phyloP scores from a whole-genome alignment of 2,888 invertebrate species.

The Cheilosia variabilis region DNA sequence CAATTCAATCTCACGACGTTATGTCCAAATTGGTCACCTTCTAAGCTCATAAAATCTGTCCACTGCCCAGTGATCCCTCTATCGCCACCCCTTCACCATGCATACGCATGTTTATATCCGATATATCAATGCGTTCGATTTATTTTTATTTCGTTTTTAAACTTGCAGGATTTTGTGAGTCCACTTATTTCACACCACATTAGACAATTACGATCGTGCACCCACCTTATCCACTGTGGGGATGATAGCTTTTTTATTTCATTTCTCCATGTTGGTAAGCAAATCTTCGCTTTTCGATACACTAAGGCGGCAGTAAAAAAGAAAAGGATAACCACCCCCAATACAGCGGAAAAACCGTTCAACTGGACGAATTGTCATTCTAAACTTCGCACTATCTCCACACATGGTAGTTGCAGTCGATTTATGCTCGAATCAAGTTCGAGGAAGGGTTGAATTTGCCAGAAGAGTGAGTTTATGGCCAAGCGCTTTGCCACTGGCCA shows the following conservation, averaged over 20 bases:
- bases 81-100: not conserved
- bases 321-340: constrained; percentile 18
- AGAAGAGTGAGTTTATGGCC: constrained; percentile 50
- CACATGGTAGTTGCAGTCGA: constrained; percentile 52
- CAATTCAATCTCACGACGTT: constrained; percentile 61
- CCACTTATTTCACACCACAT: constrained; percentile 74
- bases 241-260: constrained; percentile 32
- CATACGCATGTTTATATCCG: constrained; percentile 18
- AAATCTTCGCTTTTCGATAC: constrained; percentile 62
- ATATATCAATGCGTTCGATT: constrained; percentile 65
- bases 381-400: constrained; percentile 60
- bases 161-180: constrained; percentile 44
- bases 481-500: constrained; percentile 18
- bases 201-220: constrained; percentile 67
- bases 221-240: constrained; percentile 30
- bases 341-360: constrained; percentile 33
- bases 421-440: constrained; percentile 54
- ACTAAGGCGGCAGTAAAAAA: constrained; percentile 52
- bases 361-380: constrained; percentile 69
- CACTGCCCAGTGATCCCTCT: constrained; percentile 44
- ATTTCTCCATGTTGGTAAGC: constrained; percentile 42
- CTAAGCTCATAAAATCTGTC: constrained; percentile 49
- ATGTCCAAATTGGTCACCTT: constrained; percentile 70
- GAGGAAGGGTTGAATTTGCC: constrained; percentile 62
- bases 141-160: constrained; percentile 59